These are phyloP conservation scores for Synergus laeviventris DNA, from an alignment of 2,888 invertebrate genomes.

Conservation along the genomic window DNA sequence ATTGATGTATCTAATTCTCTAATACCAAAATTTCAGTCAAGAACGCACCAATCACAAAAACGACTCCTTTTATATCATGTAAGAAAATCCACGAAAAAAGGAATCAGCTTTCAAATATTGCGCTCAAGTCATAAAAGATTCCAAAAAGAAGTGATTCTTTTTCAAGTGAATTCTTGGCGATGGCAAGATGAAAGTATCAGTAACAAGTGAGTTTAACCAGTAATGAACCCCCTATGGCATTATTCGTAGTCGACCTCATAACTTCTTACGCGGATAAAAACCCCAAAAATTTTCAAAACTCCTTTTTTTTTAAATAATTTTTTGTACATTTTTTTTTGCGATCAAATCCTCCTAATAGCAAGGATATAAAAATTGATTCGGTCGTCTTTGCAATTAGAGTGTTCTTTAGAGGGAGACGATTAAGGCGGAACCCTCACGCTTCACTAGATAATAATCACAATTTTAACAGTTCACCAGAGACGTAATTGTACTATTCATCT, in stretches of 20 bases:
- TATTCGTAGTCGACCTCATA: not conserved
- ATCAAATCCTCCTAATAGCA: not conserved
- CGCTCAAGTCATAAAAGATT: not conserved
- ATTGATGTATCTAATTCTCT: conserved; percentile 33
- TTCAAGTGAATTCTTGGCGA: not conserved
- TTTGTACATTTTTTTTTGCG: not conserved
- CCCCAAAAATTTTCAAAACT: not conserved
- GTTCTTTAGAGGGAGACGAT: conserved; percentile 8
- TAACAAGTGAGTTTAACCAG: not conserved
- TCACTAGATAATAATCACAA: not conserved
- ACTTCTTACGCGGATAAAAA: not conserved
- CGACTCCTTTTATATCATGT: not conserved
- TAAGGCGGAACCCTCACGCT: not conserved
- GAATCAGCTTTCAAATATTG: not conserved
- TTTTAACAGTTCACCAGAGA: not conserved
- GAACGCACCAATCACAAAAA: conserved; percentile 30
- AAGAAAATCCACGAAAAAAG: not conserved
- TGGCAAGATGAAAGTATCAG: not conserved
- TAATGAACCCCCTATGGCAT: not conserved
- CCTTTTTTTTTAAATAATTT: too few species aligned
- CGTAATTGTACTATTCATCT: conserved; percentile 1
- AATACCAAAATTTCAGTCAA: conserved; percentile 35
- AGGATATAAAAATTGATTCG: not conserved
- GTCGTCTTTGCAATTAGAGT: conserved; percentile 11
- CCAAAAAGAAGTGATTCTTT: not conserved